Evolutionary conservation across 2,113 vertebrate species (phyloP).

Genomic region (Oncorhynchus nerka): DNA sequence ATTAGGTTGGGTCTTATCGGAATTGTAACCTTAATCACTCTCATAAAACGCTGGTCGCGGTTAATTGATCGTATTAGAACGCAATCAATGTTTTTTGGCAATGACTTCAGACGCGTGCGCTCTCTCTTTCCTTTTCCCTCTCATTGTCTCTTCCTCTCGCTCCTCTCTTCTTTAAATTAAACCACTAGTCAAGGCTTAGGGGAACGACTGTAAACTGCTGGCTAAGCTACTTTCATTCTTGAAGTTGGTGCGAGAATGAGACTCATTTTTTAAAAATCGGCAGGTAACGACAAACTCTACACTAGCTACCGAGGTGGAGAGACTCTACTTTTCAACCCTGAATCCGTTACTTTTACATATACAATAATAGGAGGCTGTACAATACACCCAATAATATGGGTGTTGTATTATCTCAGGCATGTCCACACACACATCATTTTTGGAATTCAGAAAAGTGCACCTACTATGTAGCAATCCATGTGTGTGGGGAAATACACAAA

Average conservation of each 20-base stretch:
- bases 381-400: too few species aligned
- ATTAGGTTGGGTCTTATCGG: constrained; percentile 23
- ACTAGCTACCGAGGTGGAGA: neutral
- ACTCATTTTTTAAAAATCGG: neutral
- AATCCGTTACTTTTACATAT: neutral
- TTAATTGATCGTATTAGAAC: constrained; percentile 43
- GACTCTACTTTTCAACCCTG: neutral
- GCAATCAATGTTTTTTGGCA: constrained; percentile 27
- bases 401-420: neutral
- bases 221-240: constrained; percentile 3
- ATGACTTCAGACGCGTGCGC: constrained; percentile 20
- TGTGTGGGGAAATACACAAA: constrained; percentile 61
- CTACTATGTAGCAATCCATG: neutral
- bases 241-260: neutral
- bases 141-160: neutral
- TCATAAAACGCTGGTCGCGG: constrained; percentile 2
- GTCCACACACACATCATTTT: neutral
- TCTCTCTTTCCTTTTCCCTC: neutral
- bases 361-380: neutral
- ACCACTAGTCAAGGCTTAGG: constrained; percentile 20
- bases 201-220: constrained; percentile 16
- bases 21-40: constrained; percentile 7
- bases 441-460: neutral
- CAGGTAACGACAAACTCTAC: neutral
- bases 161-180: constrained; percentile 15